Percentiles rank a stretch among this genome's conserved stretches.
phyloP scores from a whole-genome alignment of 1,140 invertebrate species.

The Phocides pigmalion region DNA sequence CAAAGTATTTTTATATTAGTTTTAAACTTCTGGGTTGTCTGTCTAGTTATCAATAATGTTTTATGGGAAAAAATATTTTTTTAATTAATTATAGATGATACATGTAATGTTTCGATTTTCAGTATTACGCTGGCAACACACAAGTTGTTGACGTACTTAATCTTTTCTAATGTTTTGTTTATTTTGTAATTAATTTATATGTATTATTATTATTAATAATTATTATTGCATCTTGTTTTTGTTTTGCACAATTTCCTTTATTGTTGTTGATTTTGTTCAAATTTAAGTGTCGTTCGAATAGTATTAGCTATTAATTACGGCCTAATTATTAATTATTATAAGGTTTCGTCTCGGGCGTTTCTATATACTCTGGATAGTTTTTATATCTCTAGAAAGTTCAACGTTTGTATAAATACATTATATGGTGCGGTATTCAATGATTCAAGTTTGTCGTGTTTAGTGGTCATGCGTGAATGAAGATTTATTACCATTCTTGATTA shows the following conservation, averaged over 20 bases:
- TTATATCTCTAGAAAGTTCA: slow-evolving; percentile 7
- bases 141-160: slow-evolving; percentile 40
- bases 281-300: not conserved
- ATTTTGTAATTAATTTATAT: slow-evolving; percentile 37
- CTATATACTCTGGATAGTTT: not conserved
- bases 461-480: not conserved
- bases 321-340: slow-evolving; percentile 17
- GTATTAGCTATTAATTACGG: slow-evolving; percentile 4
- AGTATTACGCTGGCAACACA: slow-evolving; percentile 18
- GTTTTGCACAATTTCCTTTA: slow-evolving; percentile 31
- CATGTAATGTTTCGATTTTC: not conserved
- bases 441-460: not conserved
- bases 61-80: not conserved
- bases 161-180: slow-evolving; percentile 35
- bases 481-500: not conserved
- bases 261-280: slow-evolving; percentile 23
- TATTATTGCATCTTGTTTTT: slow-evolving; percentile 39
- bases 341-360: not conserved
- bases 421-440: slow-evolving; percentile 4
- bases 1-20: too few species aligned
- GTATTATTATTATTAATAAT: too few species aligned
- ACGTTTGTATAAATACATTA: slow-evolving; percentile 8
- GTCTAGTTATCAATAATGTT: not conserved
- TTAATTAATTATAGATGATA: not conserved
- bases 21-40: not conserved